These are phyloP conservation scores for Lathamus discolor DNA, from an alignment of 2,113 vertebrate genomes.

Conservation along the genomic window DNA sequence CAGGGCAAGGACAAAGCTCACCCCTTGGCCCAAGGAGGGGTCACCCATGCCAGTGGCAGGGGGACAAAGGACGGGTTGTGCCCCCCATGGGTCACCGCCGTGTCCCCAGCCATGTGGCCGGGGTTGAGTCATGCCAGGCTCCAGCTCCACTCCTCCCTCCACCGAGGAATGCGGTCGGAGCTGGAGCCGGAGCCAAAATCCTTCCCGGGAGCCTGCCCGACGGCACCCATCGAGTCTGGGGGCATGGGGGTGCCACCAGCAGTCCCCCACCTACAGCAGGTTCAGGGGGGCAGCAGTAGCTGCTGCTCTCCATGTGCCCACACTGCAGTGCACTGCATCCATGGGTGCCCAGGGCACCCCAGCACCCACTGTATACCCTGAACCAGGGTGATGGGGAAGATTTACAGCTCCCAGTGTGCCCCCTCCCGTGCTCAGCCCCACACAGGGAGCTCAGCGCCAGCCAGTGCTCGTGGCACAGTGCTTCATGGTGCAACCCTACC, in stretches of 20 bases:
- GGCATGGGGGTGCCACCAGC: neutral
- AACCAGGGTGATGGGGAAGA: fast-evolving
- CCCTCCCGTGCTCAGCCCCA: neutral
- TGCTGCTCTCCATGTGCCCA: fast-evolving
- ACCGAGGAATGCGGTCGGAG: neutral
- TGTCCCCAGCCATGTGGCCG: neutral
- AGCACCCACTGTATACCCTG: neutral
- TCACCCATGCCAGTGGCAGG: fast-evolving
- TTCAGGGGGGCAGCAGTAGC: neutral
- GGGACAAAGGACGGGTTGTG: neutral
- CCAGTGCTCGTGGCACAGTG: fast-evolving
- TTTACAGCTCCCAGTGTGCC: neutral
- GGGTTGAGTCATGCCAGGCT: neutral
- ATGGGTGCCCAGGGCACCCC: neutral
- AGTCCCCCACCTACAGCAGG: fast-evolving
- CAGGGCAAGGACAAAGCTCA: neutral
- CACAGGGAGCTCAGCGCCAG: neutral
- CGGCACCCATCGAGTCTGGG: neutral
- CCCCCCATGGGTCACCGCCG: neutral
- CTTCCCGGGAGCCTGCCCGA: neutral
- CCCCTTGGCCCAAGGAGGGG: neutral
- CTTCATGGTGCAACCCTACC: fast-evolving
- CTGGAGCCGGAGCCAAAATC: neutral
- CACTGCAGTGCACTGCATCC: fast-evolving
- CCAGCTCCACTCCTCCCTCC: neutral